Percentiles rank a stretch among this genome's conserved stretches.
phyloP scores from a whole-genome alignment of 2,113 vertebrate species.

The Ophiodon elongatus region DNA sequence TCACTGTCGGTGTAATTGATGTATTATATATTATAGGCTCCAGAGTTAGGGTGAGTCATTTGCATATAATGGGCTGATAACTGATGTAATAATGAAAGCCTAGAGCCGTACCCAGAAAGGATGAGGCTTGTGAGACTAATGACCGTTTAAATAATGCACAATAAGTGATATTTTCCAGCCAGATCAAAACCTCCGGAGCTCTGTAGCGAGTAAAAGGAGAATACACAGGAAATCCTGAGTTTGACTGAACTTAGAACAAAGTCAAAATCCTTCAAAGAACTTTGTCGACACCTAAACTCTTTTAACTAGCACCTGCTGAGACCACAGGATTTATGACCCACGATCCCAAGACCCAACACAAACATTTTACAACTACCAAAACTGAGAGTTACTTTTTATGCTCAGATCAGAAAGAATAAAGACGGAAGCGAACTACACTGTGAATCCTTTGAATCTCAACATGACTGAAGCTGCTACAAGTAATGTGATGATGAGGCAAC shows the following conservation, averaged over 20 bases:
- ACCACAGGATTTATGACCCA: slow-evolving; percentile 19
- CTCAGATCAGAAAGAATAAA: neutral
- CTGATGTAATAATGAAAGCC: slow-evolving; percentile 77
- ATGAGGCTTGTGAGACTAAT: slow-evolving; percentile 69
- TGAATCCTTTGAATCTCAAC: neutral
- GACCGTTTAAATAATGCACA: slow-evolving; percentile 77
- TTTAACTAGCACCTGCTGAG: slow-evolving; percentile 36
- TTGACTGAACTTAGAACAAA: slow-evolving; percentile 56
- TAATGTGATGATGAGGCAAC: slow-evolving; percentile 1
- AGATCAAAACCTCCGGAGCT: slow-evolving; percentile 66
- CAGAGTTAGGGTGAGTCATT: slow-evolving; percentile 73
- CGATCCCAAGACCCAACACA: neutral
- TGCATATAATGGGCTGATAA: slow-evolving; percentile 75
- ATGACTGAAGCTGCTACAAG: neutral
- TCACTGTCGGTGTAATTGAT: slow-evolving; percentile 69
- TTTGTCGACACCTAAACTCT: slow-evolving; percentile 17
- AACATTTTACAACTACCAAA: slow-evolving; percentile 25
- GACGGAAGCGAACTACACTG: neutral
- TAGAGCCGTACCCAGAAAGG: slow-evolving; percentile 49
- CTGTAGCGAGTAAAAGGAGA: slow-evolving; percentile 14
- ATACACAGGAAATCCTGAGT: slow-evolving; percentile 27
- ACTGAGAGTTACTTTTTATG: neutral
- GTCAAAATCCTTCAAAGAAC: slow-evolving; percentile 51
- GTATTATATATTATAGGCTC: slow-evolving; percentile 70
- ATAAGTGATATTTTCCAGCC: slow-evolving; percentile 71